Evolutionary conservation across 2,113 vertebrate species (phyloP).

Genomic region (Melanostigma gelatinosum): DNA sequence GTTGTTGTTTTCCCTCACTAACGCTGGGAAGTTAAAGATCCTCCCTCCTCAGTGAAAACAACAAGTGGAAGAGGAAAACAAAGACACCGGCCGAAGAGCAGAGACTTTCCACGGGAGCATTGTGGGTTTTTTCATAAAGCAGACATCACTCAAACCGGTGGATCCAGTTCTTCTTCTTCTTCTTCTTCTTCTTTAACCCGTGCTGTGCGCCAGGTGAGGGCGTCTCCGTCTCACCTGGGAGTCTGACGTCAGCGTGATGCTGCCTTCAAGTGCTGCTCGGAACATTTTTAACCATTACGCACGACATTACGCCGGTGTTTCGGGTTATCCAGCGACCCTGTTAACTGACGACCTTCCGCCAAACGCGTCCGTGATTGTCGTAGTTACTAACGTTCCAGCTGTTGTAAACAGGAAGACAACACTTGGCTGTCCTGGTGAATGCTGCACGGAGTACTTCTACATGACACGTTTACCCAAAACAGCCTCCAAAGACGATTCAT

Average conservation of each 20-base stretch:
- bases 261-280: slow-evolving; percentile 32
- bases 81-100: neutral
- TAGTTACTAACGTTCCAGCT: no score
- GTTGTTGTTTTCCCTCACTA: slow-evolving; percentile 7
- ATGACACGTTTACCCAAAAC: no score
- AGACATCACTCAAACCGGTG: neutral
- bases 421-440: no score
- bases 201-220: neutral
- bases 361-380: no score
- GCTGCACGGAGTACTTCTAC: no score
- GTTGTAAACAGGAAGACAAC: no score
- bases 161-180: neutral
- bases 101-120: neutral
- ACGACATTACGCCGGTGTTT: no score
- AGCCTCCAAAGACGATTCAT: no score
- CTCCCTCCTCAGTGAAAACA: neutral
- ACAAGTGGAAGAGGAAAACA: no score
- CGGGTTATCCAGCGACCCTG: no score
- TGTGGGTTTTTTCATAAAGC: neutral
- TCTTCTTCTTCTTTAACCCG: neutral
- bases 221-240: slow-evolving; percentile 33
- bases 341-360: no score
- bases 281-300: neutral
- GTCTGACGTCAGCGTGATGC: neutral
- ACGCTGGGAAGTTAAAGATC: neutral